Evolutionary conservation across 1,140 invertebrate genomes (phyloP), one percentile per base, ranked within the genome.

Genomic region (Ptiloglossa arizonensis): DNA sequence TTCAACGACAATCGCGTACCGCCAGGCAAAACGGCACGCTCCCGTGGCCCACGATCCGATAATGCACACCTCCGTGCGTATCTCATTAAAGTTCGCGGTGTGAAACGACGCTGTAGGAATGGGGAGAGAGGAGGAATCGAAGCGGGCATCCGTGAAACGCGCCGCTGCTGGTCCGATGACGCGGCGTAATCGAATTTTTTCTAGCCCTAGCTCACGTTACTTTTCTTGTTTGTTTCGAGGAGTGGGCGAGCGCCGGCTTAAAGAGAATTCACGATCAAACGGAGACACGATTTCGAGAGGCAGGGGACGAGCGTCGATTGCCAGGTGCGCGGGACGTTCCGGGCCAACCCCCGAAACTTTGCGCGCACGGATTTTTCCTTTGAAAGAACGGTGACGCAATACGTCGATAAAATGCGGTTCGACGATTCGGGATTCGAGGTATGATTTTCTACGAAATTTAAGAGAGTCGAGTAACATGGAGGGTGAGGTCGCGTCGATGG

Each of bases 71-170:
- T 68, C 50, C 41, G 48, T 48, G 63, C 63, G 63, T 75, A 68
- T 75, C 38, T 75, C 72, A 68, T 75, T 75, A 75, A 68, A 75
- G 63, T 57, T 56, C 41, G 50, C 22, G 38, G 63, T 15, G 62
- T 44, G 38, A 44, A 74, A 74, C 52, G 41, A 15, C 15, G 5
- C 13, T 19, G 11, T 35, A 29, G n/a, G 38, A 24, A 41, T 13
- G 38, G 54, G 41, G 44, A 29, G 44, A 29, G 15, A 68, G 38
- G 9, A 52, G 38, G 63, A 57, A 46, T 68, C 38, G 35, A n/a
- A 5, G 52, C 63, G 29, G 38, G 64, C 50, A 68, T 38, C 72
- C 72, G 63, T 75, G 63, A 75, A 75, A 75, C 72, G 41, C 62
- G 50, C 32, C 48, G 35, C 17, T 75, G 72, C 29, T 56, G 35